A percentile compares a stretch with the other conserved stretches of the same genome.
phyloP scores from a whole-genome alignment of 2,888 invertebrate genomes.

The Trachelus stipa region DNA sequence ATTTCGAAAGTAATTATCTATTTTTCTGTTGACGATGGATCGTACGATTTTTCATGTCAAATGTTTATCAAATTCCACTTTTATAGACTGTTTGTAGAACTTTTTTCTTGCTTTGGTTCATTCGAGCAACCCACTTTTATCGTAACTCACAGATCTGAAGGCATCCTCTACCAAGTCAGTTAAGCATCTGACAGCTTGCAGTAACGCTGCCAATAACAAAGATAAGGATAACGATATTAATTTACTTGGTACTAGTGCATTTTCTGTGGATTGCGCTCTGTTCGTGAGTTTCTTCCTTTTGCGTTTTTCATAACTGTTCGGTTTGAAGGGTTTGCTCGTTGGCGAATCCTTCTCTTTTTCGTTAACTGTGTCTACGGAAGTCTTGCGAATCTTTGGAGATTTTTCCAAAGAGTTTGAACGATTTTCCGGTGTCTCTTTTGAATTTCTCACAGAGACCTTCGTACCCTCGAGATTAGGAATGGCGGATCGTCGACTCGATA shows the following conservation, averaged over 20 bases:
- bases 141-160: conserved; percentile 55
- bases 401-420: conserved; percentile 9
- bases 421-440: background rate
- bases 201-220: conserved; percentile 72
- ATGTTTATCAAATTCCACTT: too few species aligned
- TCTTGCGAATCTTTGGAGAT: conserved; percentile 11
- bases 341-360: conserved; percentile 25
- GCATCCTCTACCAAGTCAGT: conserved; percentile 74
- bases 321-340: conserved; percentile 19
- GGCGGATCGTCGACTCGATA: conserved; percentile 35
- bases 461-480: conserved; percentile 23
- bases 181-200: conserved; percentile 74
- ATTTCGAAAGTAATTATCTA: too few species aligned
- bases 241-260: conserved; percentile 64
- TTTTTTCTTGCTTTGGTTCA: conserved; percentile 10
- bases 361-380: conserved; percentile 20
- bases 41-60: too few species aligned
- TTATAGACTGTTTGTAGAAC: too few species aligned
- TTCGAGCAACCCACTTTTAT: conserved; percentile 42
- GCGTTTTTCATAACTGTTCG: conserved; percentile 39
- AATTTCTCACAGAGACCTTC: conserved; percentile 18
- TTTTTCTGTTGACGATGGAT: too few species aligned
- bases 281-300: conserved; percentile 46
- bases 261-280: conserved; percentile 34
- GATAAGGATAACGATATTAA: conserved; percentile 73